These are phyloP conservation scores for Pseudopodoces humilis DNA, from an alignment of 2,113 vertebrate species.

Conservation along the genomic window DNA sequence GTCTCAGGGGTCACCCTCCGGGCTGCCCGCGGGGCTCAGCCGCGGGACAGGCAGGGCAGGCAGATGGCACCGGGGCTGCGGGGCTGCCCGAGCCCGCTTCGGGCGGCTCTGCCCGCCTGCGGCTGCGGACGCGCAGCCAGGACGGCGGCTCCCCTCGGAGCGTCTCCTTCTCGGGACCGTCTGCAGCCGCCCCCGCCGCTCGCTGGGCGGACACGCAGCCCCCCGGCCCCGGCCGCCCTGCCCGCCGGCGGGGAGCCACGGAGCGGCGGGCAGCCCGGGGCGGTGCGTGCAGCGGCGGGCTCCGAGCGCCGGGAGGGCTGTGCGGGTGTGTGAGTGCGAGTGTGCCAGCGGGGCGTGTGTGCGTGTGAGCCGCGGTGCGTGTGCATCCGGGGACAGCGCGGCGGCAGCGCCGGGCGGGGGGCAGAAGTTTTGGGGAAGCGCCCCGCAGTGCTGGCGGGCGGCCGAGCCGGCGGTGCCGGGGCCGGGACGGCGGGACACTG, in stretches of 20 bases:
- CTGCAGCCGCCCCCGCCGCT: background rate
- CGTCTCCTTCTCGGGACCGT: background rate
- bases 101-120: background rate
- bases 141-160: background rate
- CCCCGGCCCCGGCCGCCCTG: background rate
- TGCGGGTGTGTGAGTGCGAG: background rate
- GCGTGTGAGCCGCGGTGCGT: background rate
- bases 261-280: background rate
- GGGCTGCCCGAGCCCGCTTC: background rate
- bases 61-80: background rate
- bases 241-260: background rate
- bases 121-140: background rate
- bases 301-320: background rate
- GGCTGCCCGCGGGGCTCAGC: background rate
- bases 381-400: background rate
- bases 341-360: background rate
- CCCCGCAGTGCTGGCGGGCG: background rate
- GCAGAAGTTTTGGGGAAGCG: conserved; percentile 26
- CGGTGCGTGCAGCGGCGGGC: background rate
- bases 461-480: background rate
- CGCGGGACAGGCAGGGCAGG: background rate
- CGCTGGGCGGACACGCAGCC: background rate
- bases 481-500: background rate
- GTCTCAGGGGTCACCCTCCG: background rate
- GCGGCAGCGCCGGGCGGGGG: background rate